Conservation (phyloP, 2,113 vertebrate genomes). For the Pterophyllum scalare region DNA sequence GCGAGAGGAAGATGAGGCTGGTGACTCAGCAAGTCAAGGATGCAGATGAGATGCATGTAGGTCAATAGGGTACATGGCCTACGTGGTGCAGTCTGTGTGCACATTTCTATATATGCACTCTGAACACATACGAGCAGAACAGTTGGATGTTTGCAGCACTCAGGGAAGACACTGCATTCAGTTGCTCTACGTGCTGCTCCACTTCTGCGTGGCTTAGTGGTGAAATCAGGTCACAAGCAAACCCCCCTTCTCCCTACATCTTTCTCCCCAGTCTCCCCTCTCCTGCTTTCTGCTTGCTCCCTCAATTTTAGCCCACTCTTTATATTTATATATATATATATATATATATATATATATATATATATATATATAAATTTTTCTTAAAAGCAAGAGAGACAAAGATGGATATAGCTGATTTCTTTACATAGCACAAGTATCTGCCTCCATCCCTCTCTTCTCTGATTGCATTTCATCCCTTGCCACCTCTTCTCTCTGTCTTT, state of each 20-base stretch:
- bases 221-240: constrained; percentile 76
- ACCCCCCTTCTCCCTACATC: not conserved
- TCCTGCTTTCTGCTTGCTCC: constrained; percentile 19
- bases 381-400: not conserved
- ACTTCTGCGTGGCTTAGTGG: constrained; percentile 64
- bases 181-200: constrained; percentile 52
- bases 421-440: constrained; percentile 2
- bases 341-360: no score
- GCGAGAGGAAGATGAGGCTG: not conserved
- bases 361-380: not conserved
- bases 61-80: constrained; percentile 18
- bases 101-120: not conserved
- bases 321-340: not conserved
- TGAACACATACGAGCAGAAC: not conserved
- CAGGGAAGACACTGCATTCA: constrained; percentile 1
- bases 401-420: not conserved
- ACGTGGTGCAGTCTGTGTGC: not conserved
- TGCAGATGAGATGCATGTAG: constrained; percentile 27
- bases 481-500: not conserved
- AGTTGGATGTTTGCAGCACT: constrained; percentile 28
- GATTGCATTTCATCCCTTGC: constrained; percentile 29
- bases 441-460: constrained; percentile 10
- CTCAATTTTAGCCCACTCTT: constrained; percentile 21
- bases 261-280: constrained; percentile 13
- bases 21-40: constrained; percentile 54